phyloP scores from a whole-genome alignment of 2,113 vertebrate species.

The Tichodroma muraria region DNA sequence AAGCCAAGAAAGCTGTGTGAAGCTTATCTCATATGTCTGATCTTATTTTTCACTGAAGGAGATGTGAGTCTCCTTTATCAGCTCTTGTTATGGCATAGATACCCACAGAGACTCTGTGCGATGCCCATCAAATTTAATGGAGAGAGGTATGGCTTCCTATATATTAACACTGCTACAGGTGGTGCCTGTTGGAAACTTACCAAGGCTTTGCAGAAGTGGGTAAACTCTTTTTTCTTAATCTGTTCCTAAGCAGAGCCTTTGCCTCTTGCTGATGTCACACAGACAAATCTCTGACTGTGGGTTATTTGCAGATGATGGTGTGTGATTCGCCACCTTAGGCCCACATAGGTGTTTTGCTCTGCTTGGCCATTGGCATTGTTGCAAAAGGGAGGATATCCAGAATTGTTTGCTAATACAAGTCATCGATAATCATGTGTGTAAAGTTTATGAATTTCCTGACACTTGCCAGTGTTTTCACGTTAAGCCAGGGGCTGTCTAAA shows the following conservation, averaged over 20 bases:
- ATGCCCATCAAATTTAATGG: neutral
- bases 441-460: conserved; percentile 33
- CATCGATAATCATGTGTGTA: neutral
- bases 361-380: neutral
- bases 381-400: conserved; percentile 29
- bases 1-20: neutral
- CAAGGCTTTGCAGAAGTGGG: neutral
- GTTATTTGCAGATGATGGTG: neutral
- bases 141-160: neutral
- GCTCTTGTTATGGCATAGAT: neutral
- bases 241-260: neutral
- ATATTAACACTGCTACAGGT: neutral
- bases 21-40: conserved; percentile 12
- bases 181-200: neutral
- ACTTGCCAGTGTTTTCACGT: conserved; percentile 28
- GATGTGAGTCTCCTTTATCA: neutral
- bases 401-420: conserved; percentile 38
- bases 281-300: neutral
- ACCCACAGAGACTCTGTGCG: neutral
- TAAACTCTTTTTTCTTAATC: neutral
- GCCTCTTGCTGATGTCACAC: neutral
- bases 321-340: neutral
- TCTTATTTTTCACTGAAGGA: neutral
- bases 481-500: conserved; percentile 50
- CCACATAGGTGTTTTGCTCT: neutral